Evolutionary conservation across 2,888 invertebrate species (phyloP).

Genomic region (Hypolimnas misippus): DNA sequence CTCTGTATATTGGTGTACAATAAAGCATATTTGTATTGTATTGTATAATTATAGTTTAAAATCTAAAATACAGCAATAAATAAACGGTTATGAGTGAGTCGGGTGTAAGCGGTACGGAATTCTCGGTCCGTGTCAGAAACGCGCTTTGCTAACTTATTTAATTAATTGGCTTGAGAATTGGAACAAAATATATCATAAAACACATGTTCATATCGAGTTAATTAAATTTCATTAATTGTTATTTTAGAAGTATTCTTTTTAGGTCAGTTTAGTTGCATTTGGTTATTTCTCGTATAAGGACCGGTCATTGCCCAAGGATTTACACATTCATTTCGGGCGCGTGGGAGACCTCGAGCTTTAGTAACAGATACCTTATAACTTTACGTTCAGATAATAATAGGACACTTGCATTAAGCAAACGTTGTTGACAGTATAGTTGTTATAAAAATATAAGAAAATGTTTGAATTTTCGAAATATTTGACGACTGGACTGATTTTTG

Average conservation of each 20-base stretch:
- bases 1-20: no score
- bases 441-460: slow-evolving; percentile 23
- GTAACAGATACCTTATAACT: slow-evolving; percentile 54
- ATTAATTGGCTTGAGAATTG: neutral
- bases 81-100: no score
- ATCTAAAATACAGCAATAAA: no score
- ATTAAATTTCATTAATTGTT: neutral
- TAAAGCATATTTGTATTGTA: no score
- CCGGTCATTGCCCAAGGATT: slow-evolving; percentile 67
- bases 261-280: slow-evolving; percentile 31
- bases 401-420: slow-evolving; percentile 33
- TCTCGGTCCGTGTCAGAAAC: no score
- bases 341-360: slow-evolving; percentile 67
- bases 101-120: no score
- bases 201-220: neutral
- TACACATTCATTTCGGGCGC: slow-evolving; percentile 57
- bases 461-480: slow-evolving; percentile 19
- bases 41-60: no score
- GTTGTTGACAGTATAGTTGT: slow-evolving; percentile 13
- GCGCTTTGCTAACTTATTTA: no score
- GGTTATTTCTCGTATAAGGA: slow-evolving; percentile 52
- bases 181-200: neutral
- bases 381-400: slow-evolving; percentile 58
- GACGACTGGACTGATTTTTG: slow-evolving; percentile 26
- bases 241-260: slow-evolving; percentile 25